These are phyloP conservation scores for Macrotrachela quadricornifera DNA, from an alignment of 1,140 invertebrate genomes.

Conservation along the genomic window DNA sequence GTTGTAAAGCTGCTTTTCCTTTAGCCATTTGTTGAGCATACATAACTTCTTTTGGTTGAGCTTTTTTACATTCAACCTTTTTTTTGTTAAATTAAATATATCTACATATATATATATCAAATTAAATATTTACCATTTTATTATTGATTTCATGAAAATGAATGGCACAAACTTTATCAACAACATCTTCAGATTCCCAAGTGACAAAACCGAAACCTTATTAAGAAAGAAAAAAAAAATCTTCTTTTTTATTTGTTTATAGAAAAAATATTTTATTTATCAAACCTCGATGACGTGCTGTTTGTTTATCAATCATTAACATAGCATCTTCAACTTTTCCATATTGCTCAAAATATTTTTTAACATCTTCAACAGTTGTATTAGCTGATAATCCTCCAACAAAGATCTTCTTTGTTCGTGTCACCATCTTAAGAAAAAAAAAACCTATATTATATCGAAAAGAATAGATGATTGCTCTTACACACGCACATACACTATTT, in stretches of 20 bases:
- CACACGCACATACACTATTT: no score
- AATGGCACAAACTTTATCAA: conserved; percentile 10
- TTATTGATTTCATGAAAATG: conserved; percentile 11
- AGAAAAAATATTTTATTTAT: no score
- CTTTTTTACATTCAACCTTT: conserved; percentile 11
- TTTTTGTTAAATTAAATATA: conserved; percentile 1
- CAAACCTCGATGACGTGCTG: conserved; percentile 7
- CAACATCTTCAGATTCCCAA: conserved; percentile 10
- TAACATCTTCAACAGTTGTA: conserved; percentile 96
- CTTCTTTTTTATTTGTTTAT: no score
- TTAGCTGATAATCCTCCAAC: conserved; percentile 94
- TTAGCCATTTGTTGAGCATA: conserved; percentile 10
- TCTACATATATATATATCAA: no score
- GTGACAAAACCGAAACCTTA: conserved; percentile 11
- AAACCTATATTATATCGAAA: no score
- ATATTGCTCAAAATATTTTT: conserved; percentile 98
- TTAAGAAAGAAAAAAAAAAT: neutral
- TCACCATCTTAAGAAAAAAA: conserved; percentile 71
- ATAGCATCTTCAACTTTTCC: conserved; percentile 64
- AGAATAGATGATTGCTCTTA: no score
- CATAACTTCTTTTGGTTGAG: conserved; percentile 11
- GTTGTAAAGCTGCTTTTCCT: conserved; percentile 4
- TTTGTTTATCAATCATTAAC: conserved; percentile 6
- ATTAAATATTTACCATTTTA: no score
- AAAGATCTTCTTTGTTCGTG: conserved; percentile 99